Conservation (phyloP, 2,888 invertebrate genomes). For the Ellobium chinense region DNA sequence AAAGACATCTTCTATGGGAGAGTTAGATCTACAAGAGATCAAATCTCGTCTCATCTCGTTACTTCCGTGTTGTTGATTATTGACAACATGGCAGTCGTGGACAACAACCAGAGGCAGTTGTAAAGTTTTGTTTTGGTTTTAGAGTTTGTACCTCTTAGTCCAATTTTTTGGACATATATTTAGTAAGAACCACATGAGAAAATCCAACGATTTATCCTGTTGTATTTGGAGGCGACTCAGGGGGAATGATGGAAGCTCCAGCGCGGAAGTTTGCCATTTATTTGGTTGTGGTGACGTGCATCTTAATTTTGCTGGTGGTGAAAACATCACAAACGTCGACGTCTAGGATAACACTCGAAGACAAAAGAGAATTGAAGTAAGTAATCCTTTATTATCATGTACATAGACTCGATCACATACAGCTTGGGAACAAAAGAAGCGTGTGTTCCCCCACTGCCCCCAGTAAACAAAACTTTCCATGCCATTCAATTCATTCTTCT, state of each 20-base stretch:
- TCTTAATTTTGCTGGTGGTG: slow-evolving; percentile 54
- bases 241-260: not conserved
- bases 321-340: slow-evolving; percentile 53
- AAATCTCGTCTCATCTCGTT: slow-evolving; percentile 34
- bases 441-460: too few species aligned
- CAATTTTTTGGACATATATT: not conserved
- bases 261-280: not conserved
- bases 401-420: too few species aligned
- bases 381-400: too few species aligned
- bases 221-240: not conserved
- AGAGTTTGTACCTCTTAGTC: not conserved
- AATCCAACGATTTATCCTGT: not conserved
- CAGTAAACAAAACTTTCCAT: too few species aligned
- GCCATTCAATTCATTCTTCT: too few species aligned
- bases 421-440: too few species aligned
- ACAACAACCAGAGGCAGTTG: not conserved
- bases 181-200: not conserved
- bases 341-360: slow-evolving; percentile 58
- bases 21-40: too few species aligned
- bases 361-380: slow-evolving; percentile 64
- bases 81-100: slow-evolving; percentile 43
- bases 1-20: too few species aligned
- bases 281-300: slow-evolving; percentile 18
- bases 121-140: not conserved
- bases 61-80: slow-evolving; percentile 37